Conservation (phyloP, 2,888 invertebrate species). For the Eupithecia insigniata region DNA sequence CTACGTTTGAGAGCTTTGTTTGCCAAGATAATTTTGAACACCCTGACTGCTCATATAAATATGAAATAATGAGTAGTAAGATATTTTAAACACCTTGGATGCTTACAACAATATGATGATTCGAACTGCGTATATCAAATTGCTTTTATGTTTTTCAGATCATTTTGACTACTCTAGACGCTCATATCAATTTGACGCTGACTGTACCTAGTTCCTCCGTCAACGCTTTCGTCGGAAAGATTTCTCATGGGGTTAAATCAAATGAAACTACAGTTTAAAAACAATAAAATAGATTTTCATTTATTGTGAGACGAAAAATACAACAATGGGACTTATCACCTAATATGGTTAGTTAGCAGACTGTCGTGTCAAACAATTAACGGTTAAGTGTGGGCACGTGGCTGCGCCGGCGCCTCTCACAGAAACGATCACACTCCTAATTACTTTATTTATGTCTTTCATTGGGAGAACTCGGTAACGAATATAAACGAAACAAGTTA, state of each 20-base stretch:
- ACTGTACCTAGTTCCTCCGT: neutral
- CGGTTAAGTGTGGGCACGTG: conserved; percentile 57
- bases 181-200: too few relatives aligned
- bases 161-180: too few relatives aligned
- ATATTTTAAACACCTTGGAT: too few relatives aligned
- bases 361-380: conserved; percentile 80
- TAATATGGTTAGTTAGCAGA: conserved; percentile 83
- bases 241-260: conserved; percentile 35
- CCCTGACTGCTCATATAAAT: too few relatives aligned
- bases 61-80: too few relatives aligned
- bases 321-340: conserved; percentile 84
- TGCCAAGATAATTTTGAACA: too few relatives aligned
- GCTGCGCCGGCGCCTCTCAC: conserved; percentile 44
- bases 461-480: conserved; percentile 79
- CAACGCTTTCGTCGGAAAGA: neutral
- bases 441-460: conserved; percentile 75
- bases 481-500: conserved; percentile 77
- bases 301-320: conserved; percentile 85
- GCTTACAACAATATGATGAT: too few relatives aligned
- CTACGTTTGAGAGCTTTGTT: too few relatives aligned
- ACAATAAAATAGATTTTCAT: conserved; percentile 85
- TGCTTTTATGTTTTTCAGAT: too few relatives aligned
- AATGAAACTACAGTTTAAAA: conserved; percentile 81
- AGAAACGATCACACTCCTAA: conserved; percentile 69
- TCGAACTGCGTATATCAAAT: too few relatives aligned